phyloP scores from a whole-genome alignment of 2,888 invertebrate genomes.

The Tuberolachnus salignus region DNA sequence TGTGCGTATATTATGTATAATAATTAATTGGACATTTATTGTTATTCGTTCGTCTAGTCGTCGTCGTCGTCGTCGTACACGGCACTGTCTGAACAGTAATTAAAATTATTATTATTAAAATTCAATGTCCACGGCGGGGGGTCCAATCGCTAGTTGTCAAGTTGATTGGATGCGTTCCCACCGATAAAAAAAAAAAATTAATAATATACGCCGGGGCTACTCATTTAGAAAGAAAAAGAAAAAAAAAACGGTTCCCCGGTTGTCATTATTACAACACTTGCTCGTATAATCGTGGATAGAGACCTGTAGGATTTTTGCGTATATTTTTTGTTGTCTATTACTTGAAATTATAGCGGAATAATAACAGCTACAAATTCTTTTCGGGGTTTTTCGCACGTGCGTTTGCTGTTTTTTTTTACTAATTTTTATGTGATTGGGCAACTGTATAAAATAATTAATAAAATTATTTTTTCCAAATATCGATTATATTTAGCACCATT shows the following conservation, averaged over 20 bases:
- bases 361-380: too few species aligned
- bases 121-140: constrained; percentile 39
- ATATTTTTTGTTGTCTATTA: too few species aligned
- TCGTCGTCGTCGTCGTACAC: neutral
- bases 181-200: constrained; percentile 11
- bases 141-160: constrained; percentile 44
- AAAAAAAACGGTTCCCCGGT: constrained; percentile 29
- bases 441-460: too few species aligned
- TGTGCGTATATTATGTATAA: neutral
- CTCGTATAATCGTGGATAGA: too few species aligned
- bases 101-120: constrained; percentile 39
- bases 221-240: constrained; percentile 38
- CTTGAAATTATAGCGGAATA: too few species aligned
- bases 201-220: neutral
- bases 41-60: neutral
- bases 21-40: constrained; percentile 49
- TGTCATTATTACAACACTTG: neutral
- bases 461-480: too few species aligned
- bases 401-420: too few species aligned
- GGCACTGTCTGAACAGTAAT: neutral
- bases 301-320: too few species aligned
- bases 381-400: too few species aligned
- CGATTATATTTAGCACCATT: too few species aligned
- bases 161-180: constrained; percentile 45
- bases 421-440: too few species aligned